Evolutionary conservation across 1,140 invertebrate genomes (phyloP), one percentile per base, ranked within the genome.

Genomic region (Bombus picipes): DNA sequence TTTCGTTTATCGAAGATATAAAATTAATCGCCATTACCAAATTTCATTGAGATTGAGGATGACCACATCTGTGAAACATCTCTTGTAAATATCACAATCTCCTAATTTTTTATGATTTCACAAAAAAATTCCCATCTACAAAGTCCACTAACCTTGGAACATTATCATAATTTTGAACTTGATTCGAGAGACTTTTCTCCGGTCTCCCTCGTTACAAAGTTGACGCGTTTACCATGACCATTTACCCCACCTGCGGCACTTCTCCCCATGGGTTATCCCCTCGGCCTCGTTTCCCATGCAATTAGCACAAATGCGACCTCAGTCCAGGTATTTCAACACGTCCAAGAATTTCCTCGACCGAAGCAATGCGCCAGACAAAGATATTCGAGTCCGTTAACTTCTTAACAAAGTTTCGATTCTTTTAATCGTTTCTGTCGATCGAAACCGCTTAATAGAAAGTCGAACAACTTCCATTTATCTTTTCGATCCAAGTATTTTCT

Each of bases 281-380:
- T 47, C 43, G 81, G 39, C 43, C 43, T 57, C 18, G 59, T 59
- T 84, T 75, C 25, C 25, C 59, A n/a, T 57, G 74, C 57, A 86
- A 76, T 83, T 86, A 82, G 32, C 37, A 72, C 72, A 76, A 85
- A 86, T 72, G 68, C 78, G 76, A 77, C 71, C 71, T 53, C 57
- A 68, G 59, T 84, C 34, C 34, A 32, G 59, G 71, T 37, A 59
- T 43, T 76, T 65, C 15, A 53, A 22, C 47, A 22, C 43, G 32
- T 43, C 32, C n/a, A 34, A 43, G 43, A 53, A 47, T 53, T 83
- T 86, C 65, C 57, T 82, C 75, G n/a, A 66, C 53, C 28, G 39
- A 66, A 32, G 47, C 1, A 22, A 57, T 10, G 68, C 28, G 32
- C 1, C 47, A 43, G 41, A 62, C 32, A 13, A 43, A 65, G 28